A percentile compares a stretch with the other conserved stretches of the same genome.
These are phyloP conservation scores for Tetragnatha versicolor DNA, from an alignment of 1,140 invertebrate genomes.

Conservation along the genomic window DNA sequence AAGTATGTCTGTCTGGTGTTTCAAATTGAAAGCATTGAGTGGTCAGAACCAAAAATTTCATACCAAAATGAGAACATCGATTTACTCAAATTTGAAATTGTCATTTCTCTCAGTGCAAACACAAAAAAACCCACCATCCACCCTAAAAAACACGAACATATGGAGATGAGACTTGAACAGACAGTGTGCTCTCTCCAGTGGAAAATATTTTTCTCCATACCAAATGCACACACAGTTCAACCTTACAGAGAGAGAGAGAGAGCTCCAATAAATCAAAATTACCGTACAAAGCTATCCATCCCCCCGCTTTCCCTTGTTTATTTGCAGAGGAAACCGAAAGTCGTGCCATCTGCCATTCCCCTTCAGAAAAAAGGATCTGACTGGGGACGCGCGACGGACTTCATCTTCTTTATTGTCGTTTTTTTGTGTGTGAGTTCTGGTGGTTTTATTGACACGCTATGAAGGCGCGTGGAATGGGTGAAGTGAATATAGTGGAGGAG, in stretches of 20 bases:
- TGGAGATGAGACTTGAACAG: too few relatives aligned
- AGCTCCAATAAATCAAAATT: slow-evolving; percentile 38
- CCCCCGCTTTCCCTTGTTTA: slow-evolving; percentile 18
- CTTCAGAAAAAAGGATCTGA: slow-evolving; percentile 35
- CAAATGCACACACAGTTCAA: neutral
- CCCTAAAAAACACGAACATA: too few relatives aligned
- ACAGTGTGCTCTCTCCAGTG: too few relatives aligned
- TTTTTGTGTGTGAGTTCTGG: neutral
- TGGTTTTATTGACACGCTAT: slow-evolving; percentile 30
- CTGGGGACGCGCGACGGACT: slow-evolving; percentile 21
- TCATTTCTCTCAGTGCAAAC: too few relatives aligned
- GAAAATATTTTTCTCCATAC: neutral
- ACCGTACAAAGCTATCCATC: slow-evolving; percentile 10
- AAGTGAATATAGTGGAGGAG: neutral
- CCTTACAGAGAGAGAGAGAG: neutral
- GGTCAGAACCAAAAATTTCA: too few relatives aligned
- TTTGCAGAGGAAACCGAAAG: slow-evolving; percentile 36
- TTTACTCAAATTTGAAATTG: too few relatives aligned
- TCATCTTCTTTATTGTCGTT: slow-evolving; percentile 25
- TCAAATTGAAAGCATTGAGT: too few relatives aligned
- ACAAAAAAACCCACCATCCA: too few relatives aligned
- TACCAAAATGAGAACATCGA: too few relatives aligned
- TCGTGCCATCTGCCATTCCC: slow-evolving; percentile 27
- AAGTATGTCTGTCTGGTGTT: too few relatives aligned
- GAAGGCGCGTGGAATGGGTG: neutral